Percentiles rank a stretch among this genome's conserved stretches.
Conservation (phyloP, 2,888 invertebrate species). For the Aproaerema taeniolella region DNA sequence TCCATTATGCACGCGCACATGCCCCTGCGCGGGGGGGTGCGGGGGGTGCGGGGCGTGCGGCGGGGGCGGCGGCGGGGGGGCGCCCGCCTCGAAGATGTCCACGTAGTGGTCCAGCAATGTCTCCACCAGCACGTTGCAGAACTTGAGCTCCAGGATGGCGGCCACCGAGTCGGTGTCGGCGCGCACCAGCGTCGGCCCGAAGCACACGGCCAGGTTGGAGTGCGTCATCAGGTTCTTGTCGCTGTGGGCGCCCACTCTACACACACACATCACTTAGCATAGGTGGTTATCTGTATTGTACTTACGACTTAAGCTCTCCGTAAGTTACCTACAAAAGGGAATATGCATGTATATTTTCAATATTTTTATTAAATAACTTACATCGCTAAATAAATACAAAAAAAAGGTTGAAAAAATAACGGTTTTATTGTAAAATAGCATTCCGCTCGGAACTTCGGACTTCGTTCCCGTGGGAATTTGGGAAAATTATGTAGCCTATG, state of each 20-base stretch:
- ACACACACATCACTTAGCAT: not conserved
- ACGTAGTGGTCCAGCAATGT: slow-evolving; percentile 86
- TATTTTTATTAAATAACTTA: too few relatives aligned
- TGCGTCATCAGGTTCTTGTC: slow-evolving; percentile 98
- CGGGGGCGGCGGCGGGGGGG: slow-evolving; percentile 21
- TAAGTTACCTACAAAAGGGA: too few relatives aligned
- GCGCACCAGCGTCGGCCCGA: slow-evolving; percentile 96
- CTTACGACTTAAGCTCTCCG: too few relatives aligned
- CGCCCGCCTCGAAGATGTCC: slow-evolving; percentile 61
- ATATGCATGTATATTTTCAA: too few relatives aligned
- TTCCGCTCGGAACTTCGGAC: too few relatives aligned
- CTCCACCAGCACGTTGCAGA: slow-evolving; percentile 99
- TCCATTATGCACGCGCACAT: too few relatives aligned
- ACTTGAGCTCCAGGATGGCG: slow-evolving; percentile 98
- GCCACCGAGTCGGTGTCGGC: slow-evolving; percentile 98
- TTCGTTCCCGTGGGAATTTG: too few relatives aligned
- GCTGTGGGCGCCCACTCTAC: slow-evolving; percentile 82
- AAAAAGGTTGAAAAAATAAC: too few relatives aligned
- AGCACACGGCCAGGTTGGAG: slow-evolving; percentile 97
- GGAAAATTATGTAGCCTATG: too few relatives aligned
- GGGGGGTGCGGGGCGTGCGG: slow-evolving; percentile 18
- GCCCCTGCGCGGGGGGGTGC: slow-evolving; percentile 9
- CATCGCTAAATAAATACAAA: too few relatives aligned
- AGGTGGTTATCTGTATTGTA: too few relatives aligned
- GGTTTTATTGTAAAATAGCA: too few relatives aligned